Evolutionary conservation across 2,888 invertebrate species (phyloP), one percentile per base, ranked within the genome.

Genomic region (Cataglyphis altisquamis): DNA sequence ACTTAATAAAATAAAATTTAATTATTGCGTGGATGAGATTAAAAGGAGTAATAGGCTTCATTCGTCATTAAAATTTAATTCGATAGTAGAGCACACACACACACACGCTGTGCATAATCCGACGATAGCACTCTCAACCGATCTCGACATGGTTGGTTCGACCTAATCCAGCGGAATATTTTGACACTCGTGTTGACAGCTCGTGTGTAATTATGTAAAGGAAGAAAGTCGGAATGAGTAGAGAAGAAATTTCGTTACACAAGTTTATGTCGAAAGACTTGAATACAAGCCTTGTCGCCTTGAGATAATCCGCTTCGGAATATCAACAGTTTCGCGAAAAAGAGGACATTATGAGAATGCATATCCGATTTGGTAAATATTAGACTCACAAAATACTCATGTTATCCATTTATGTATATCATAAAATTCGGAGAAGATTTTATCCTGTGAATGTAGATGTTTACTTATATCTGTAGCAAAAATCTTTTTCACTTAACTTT

Each of bases 121-220:
- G 63, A 83, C 77, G 48, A 39, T 29, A 36, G 64, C n/a, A 64
- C 1, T 39, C 36, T 36, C 10, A 5, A 15, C 45, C 36, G 12
- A 3, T 36, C 25, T 80, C 66, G 48, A 32, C n/a, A 39, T 60
- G 68, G 60, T 55, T 57, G 48, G 62, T 32, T 29, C 68, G 36
- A 18, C 39, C 77, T 88, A 90, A 91, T 89, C 90, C 89, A 84
- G 84, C 85, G 89, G 88, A 90, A 92, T 91, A 92, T 91, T 91
- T 91, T 91, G 90, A 92, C 91, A 89, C 81, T 32, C 32, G 32
- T 32, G 32, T 32, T 32, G 32, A 32, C 60, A 84, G 57, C 39
- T 78, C 66, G 72, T 48, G 63, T 52, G 55, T 75, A 60, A 66
- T 48, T 68, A 57, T 39, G 48, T 10, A 64, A 68, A 72, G 48